These are phyloP conservation scores for Melanotaenia boesemani DNA, from an alignment of 2,797 vertebrate species.

Conservation along the genomic window DNA sequence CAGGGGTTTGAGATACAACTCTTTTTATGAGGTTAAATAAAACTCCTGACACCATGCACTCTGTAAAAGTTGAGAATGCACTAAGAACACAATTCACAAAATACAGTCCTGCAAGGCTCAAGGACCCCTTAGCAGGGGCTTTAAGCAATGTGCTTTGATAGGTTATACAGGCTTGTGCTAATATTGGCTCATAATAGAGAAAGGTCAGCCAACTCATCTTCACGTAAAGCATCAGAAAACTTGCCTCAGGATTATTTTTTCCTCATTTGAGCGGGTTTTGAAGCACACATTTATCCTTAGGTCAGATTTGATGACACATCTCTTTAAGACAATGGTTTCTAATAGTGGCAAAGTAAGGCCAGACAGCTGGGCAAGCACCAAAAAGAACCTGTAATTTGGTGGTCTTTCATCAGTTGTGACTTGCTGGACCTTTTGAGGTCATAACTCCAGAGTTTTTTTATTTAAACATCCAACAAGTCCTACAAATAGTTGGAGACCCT, in stretches of 20 bases:
- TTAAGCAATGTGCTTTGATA: slow-evolving; percentile 74
- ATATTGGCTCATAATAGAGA: slow-evolving; percentile 71
- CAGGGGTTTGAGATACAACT: slow-evolving; percentile 53
- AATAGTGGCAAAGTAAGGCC: slow-evolving; percentile 16
- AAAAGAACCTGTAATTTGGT: not conserved
- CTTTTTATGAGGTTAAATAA: slow-evolving; percentile 75
- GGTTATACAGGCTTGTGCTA: slow-evolving; percentile 73
- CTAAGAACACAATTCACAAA: slow-evolving; percentile 40
- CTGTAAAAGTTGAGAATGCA: slow-evolving; percentile 71
- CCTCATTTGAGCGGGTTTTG: slow-evolving; percentile 33
- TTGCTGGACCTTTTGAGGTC: not conserved
- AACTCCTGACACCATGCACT: slow-evolving; percentile 61
- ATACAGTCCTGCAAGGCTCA: slow-evolving; percentile 35
- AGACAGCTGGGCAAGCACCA: not conserved
- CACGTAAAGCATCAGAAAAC: slow-evolving; percentile 53
- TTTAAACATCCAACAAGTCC: too few relatives aligned
- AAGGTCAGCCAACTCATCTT: slow-evolving; percentile 74
- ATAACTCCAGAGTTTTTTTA: not conserved
- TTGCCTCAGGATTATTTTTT: slow-evolving; percentile 58
- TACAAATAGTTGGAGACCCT: too few relatives aligned
- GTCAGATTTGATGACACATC: slow-evolving; percentile 55
- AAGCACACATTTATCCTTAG: slow-evolving; percentile 32
- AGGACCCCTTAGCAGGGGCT: slow-evolving; percentile 58
- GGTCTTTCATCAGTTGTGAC: not conserved
- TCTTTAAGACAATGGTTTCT: slow-evolving; percentile 31